Evolutionary conservation across 2,888 invertebrate species (phyloP).

Genomic region (Tetanocera ferruginea): DNA sequence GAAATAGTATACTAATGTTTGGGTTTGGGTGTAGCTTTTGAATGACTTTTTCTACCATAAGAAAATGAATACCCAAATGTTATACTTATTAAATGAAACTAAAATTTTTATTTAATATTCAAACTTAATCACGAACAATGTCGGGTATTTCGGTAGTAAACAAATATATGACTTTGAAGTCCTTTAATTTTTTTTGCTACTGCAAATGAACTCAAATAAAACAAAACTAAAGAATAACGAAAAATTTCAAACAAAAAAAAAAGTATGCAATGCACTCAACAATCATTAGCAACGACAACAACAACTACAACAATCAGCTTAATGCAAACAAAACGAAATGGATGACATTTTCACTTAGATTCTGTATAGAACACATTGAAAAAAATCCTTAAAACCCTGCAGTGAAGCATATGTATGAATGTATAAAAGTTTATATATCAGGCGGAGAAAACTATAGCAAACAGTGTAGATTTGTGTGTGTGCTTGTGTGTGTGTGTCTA

Average conservation of each 20-base stretch:
- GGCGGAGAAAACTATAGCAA: neutral
- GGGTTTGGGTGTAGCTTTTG: too few relatives aligned
- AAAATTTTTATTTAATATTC: too few relatives aligned
- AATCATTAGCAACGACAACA: constrained; percentile 23
- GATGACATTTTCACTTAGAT: constrained; percentile 9
- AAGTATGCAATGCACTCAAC: constrained; percentile 18
- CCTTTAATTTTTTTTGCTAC: neutral
- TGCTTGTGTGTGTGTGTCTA: neutral
- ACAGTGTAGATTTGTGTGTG: neutral
- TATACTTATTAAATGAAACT: too few relatives aligned
- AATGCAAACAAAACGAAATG: constrained; percentile 30
- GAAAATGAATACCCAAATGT: too few relatives aligned
- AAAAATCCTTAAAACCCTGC: neutral
- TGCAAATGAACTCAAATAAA: neutral
- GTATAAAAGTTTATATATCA: neutral
- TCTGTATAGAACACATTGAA: neutral
- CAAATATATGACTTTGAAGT: neutral
- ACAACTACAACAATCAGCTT: neutral
- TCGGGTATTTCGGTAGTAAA: too few relatives aligned
- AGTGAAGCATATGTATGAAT: neutral
- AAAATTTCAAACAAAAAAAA: neutral
- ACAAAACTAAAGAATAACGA: neutral
- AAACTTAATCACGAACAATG: too few relatives aligned
- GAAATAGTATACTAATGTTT: too few relatives aligned
- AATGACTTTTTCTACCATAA: too few relatives aligned